Percentiles rank a stretch among this genome's conserved stretches.
These are phyloP conservation scores for Zaprionus ghesquierei DNA, from an alignment of 1,140 invertebrate genomes.

Conservation along the genomic window DNA sequence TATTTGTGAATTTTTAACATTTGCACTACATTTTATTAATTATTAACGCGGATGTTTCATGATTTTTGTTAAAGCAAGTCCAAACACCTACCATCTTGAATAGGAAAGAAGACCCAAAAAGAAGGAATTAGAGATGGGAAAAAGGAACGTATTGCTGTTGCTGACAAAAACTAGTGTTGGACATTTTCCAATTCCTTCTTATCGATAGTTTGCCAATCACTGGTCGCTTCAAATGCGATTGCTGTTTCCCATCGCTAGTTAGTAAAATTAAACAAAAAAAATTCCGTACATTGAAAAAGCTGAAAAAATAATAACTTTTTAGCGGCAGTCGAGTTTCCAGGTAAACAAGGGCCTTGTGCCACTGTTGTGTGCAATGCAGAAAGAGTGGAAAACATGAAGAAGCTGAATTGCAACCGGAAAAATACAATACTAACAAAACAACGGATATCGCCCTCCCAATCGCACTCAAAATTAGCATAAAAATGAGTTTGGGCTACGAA, in stretches of 20 bases:
- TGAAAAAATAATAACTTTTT: constrained; percentile 25
- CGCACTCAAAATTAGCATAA: constrained; percentile 66
- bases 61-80: constrained; percentile 28
- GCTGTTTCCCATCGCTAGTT: constrained; percentile 26
- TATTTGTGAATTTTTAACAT: neutral
- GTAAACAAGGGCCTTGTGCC: constrained; percentile 25
- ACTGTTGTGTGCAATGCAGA: constrained; percentile 44
- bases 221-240: neutral
- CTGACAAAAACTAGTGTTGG: constrained; percentile 17
- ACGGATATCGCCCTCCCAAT: constrained; percentile 22
- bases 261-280: constrained; percentile 43
- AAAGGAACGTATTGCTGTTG: constrained; percentile 14
- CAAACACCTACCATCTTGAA: constrained; percentile 63
- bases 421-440: constrained; percentile 23
- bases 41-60: constrained; percentile 39
- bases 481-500: constrained; percentile 48
- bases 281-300: constrained; percentile 16
- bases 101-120: constrained; percentile 53
- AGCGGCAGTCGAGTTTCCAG: constrained; percentile 6
- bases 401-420: constrained; percentile 25
- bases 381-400: constrained; percentile 32
- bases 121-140: constrained; percentile 35
- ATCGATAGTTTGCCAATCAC: constrained; percentile 21
- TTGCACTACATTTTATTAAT: constrained; percentile 19
- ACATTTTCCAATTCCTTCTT: neutral